A percentile compares a stretch with the other conserved stretches of the same genome.
phyloP scores from a whole-genome alignment of 1,140 invertebrate species.

The Atta texana region DNA sequence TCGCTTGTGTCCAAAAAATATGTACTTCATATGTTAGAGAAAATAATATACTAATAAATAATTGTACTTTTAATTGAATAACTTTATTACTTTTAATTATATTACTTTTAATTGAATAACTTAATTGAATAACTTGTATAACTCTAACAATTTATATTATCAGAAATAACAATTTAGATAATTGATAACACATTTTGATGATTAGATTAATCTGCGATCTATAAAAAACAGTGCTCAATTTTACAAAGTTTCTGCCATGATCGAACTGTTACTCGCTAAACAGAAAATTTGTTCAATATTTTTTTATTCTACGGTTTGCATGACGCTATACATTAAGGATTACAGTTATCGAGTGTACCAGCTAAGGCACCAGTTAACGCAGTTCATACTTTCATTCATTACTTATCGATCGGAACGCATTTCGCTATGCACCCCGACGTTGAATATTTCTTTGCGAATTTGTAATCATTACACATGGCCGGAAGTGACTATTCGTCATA shows the following conservation, averaged over 20 bases:
- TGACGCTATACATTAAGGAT: constrained; percentile 8
- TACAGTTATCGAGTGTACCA: background rate
- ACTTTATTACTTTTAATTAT: background rate
- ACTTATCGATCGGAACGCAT: background rate
- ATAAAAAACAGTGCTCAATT: background rate
- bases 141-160: too few species aligned
- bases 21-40: background rate
- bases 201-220: background rate
- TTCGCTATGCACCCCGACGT: constrained; percentile 3
- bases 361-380: background rate
- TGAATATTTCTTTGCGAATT: background rate
- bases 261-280: background rate
- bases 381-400: background rate
- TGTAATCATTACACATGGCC: background rate
- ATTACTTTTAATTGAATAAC: too few species aligned
- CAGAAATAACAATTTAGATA: too few species aligned
- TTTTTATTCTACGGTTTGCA: constrained; percentile 10
- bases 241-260: background rate
- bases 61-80: background rate
- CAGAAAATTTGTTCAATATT: constrained; percentile 15
- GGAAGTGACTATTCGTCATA: background rate
- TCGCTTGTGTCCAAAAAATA: too few species aligned
- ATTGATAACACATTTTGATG: too few species aligned
- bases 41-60: background rate
- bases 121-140: background rate